These are phyloP conservation scores for Eurytoma californica DNA, from an alignment of 2,888 invertebrate species.

Conservation along the genomic window DNA sequence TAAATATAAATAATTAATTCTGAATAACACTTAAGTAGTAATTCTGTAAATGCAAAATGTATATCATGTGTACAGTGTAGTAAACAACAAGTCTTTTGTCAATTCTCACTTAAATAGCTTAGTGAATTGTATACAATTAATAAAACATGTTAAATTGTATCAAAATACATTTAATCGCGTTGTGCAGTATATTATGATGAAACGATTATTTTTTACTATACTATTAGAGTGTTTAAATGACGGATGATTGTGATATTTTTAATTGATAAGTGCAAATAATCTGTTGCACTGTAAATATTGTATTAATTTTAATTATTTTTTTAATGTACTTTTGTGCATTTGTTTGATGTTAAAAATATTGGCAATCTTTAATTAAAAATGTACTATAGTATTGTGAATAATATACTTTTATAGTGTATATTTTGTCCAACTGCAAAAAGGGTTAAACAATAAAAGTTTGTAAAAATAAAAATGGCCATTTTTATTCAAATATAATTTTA, in stretches of 20 bases:
- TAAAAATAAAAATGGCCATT: constrained; percentile 15
- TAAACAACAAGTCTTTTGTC: neutral
- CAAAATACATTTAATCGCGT: too few relatives aligned
- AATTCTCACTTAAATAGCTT: neutral
- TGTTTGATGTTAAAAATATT: constrained; percentile 7
- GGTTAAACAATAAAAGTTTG: constrained; percentile 35
- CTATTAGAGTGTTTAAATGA: constrained; percentile 17
- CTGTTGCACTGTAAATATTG: neutral
- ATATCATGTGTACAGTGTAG: neutral
- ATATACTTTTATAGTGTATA: constrained; percentile 48
- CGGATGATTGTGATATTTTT: constrained; percentile 42
- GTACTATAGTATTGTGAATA: constrained; percentile 45
- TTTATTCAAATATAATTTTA: constrained; percentile 25
- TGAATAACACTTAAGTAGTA: neutral
- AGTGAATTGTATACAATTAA: neutral
- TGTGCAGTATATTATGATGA: constrained; percentile 13
- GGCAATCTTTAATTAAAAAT: constrained; percentile 19
- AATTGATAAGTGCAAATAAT: constrained; percentile 15
- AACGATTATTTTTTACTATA: constrained; percentile 26
- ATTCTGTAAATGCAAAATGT: neutral
- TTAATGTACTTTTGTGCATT: constrained; percentile 26
- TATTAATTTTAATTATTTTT: constrained; percentile 42
- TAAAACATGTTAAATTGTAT: too few relatives aligned
- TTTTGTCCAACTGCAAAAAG: constrained; percentile 15
- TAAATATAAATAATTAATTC: constrained; percentile 8